These are phyloP conservation scores for Pseudopodoces humilis DNA, from an alignment of 2,113 vertebrate genomes.

Conservation along the genomic window DNA sequence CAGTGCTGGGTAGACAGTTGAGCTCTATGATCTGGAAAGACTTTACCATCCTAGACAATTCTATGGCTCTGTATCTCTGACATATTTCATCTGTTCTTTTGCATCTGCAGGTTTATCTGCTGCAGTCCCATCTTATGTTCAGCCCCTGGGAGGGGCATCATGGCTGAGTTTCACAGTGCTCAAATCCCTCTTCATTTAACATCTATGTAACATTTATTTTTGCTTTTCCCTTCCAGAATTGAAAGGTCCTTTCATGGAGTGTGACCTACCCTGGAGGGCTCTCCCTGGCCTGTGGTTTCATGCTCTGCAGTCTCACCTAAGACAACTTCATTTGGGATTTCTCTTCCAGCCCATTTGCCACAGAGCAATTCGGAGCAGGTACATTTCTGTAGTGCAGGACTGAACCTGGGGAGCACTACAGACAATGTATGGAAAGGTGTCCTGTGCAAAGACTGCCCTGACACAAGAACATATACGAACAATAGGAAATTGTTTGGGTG, in stretches of 20 bases:
- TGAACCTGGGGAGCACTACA: background rate
- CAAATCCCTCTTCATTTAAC: background rate
- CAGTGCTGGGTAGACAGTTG: background rate
- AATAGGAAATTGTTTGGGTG: background rate
- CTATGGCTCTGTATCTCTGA: background rate
- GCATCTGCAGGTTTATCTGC: background rate
- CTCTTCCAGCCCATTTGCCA: background rate
- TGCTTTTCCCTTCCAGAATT: background rate
- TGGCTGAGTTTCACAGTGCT: background rate
- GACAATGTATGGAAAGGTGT: background rate
- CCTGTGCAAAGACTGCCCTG: background rate
- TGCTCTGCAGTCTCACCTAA: background rate
- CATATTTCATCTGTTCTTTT: background rate
- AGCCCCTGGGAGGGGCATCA: background rate
- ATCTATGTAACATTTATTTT: background rate
- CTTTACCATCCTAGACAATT: background rate
- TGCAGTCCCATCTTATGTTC: background rate
- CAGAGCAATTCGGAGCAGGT: accelerated
- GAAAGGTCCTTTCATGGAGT: background rate
- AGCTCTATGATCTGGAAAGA: background rate
- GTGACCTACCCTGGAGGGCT: background rate
- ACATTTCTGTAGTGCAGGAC: background rate
- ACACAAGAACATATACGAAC: background rate
- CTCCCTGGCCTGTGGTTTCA: background rate
- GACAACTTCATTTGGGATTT: background rate